Evolutionary conservation across 2,888 invertebrate species (phyloP).

Genomic region (Chaitophorus viminalis): DNA sequence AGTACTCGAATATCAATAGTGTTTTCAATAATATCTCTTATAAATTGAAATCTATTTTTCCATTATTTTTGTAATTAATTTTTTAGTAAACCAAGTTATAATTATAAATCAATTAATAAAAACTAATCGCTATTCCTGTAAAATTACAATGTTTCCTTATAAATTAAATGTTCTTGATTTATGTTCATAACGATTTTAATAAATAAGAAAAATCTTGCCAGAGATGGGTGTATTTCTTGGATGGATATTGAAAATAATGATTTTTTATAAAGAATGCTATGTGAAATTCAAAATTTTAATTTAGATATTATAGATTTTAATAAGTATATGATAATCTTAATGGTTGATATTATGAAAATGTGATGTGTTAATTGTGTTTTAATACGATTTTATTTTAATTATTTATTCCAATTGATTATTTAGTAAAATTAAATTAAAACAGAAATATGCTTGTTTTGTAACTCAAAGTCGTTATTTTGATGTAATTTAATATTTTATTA

Average conservation of each 20-base stretch:
- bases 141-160: neutral
- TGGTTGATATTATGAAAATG: too few relatives aligned
- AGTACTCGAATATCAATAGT: neutral
- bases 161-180: neutral
- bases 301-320: too few relatives aligned
- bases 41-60: neutral
- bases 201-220: neutral
- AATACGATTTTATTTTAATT: too few relatives aligned
- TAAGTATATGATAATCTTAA: too few relatives aligned
- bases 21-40: slow-evolving; percentile 9
- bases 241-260: neutral
- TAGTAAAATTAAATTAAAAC: too few relatives aligned
- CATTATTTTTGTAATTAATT: neutral
- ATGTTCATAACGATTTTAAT: neutral
- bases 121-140: neutral
- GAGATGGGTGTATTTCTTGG: neutral
- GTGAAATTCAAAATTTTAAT: too few relatives aligned
- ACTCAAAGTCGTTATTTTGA: too few relatives aligned
- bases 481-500: too few relatives aligned
- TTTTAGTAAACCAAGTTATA: neutral
- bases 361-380: too few relatives aligned
- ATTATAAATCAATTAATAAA: slow-evolving; percentile 18
- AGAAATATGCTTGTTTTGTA: too few relatives aligned
- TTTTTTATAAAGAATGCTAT: too few relatives aligned
- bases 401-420: too few relatives aligned